Base-by-base conservation (phyloP, 2,113 vertebrate species). In the Phylloscopus whistleri region DNA sequence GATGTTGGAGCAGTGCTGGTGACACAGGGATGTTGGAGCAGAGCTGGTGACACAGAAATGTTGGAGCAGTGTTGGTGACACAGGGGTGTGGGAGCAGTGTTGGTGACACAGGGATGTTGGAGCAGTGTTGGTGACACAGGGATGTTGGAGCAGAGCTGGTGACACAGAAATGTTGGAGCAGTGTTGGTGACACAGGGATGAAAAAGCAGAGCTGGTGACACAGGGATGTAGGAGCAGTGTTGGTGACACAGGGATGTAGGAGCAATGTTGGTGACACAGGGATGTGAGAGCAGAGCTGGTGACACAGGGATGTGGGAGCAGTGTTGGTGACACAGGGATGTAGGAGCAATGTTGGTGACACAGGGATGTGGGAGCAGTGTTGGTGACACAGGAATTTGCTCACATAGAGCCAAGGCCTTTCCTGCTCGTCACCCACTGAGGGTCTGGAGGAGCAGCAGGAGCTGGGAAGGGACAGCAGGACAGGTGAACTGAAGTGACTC, bases 51-150 rank as follows among this genome's bases (percentile, higher is more conserved):
- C 69, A 55, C 37, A 33, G 69, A 37, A 21, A 16, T 37, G 26
- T 6, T 5, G 46, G 3, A 16, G 66, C n/a, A 21, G 18, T 2
- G 66, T 0, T 35, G 33, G 64, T 49, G 24, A 49, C 24, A 51
- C 17, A 20, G 66, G 33, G 33, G 14, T 67, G 16, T 4, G 6
- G 33, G 4, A 19, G 23, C 16, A 26, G 24, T 1, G 46, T 0
- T n/a, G 23, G 44, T 35, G 23, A 69, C 64, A 67, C n/a, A 51
- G 13, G 46, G 67, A 28, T 28, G 31, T 13, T 8, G 23, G 3
- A 27, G 33, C 44, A 68, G 23, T 2, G 66, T 1, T 35, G 33
- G 33, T 68, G 31, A 52, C 51, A 67, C 31, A 63, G 11, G 37
- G 37, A 23, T 14, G 10, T 2, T 8, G 17, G 4, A 27, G 35